These are phyloP conservation scores for Ornithorhynchus anatinus DNA, from an alignment of 2,113 vertebrate genomes.

Conservation along the genomic window DNA sequence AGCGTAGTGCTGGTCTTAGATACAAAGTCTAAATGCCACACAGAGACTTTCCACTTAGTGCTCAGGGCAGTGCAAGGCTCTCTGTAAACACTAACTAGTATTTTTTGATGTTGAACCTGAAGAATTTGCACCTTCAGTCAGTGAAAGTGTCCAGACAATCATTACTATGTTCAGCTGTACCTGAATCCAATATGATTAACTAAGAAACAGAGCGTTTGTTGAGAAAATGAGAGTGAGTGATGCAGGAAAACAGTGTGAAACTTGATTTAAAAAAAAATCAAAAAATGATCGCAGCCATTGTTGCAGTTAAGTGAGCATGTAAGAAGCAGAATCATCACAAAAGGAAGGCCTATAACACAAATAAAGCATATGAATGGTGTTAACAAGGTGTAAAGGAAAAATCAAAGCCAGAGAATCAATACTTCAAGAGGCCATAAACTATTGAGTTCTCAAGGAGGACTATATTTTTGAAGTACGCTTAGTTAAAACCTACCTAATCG, in stretches of 20 bases:
- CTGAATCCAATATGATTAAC: neutral
- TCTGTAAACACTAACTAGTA: neutral
- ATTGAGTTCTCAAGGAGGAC: neutral
- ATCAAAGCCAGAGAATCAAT: constrained; percentile 18
- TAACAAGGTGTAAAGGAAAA: constrained; percentile 35
- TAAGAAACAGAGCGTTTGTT: neutral
- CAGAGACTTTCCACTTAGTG: no score
- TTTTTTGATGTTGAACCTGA: neutral
- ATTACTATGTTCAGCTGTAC: neutral
- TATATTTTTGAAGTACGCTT: constrained; percentile 28
- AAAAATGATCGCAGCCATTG: neutral
- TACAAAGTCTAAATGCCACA: no score
- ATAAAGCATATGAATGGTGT: neutral
- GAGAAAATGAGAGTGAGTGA: neutral
- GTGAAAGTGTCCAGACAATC: neutral
- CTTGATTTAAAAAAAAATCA: neutral
- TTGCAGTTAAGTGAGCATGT: neutral
- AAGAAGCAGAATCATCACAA: constrained; percentile 6
- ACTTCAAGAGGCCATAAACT: neutral
- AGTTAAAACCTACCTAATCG: constrained; percentile 17
- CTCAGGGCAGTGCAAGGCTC: neutral
- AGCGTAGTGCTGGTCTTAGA: no score
- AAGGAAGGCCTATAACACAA: constrained; percentile 21
- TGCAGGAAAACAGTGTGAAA: neutral
- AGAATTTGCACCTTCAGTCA: neutral